These are phyloP conservation scores for Thera obeliscata DNA, from an alignment of 2,888 invertebrate species.

Conservation along the genomic window DNA sequence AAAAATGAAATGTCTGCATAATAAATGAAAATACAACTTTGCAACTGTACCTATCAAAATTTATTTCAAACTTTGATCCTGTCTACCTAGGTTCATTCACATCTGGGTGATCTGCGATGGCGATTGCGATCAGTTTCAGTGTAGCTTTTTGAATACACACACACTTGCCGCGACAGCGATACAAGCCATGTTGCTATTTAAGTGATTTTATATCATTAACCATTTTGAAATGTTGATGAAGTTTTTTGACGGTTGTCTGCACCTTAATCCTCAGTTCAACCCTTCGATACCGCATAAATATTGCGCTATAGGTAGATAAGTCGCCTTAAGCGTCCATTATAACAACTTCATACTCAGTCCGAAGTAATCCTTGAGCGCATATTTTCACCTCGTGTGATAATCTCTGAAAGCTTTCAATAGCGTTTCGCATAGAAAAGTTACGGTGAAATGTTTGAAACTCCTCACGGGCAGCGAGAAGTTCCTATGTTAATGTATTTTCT, in stretches of 20 bases:
- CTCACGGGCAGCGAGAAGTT: slow-evolving; percentile 67
- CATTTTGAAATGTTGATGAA: too few relatives aligned
- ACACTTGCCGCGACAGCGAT: too few relatives aligned
- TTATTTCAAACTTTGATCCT: too few relatives aligned
- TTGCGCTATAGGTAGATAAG: slow-evolving; percentile 5
- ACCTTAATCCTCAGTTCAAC: too few relatives aligned
- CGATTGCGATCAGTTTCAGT: too few relatives aligned
- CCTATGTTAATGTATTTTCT: slow-evolving; percentile 81
- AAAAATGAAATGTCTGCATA: not conserved
- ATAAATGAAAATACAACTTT: not conserved
- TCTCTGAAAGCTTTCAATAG: slow-evolving; percentile 82
- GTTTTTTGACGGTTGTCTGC: too few relatives aligned
- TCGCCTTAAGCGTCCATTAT: slow-evolving; percentile 24
- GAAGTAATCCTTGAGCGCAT: slow-evolving; percentile 76
- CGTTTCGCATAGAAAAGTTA: slow-evolving; percentile 81
- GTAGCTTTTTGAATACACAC: too few relatives aligned
- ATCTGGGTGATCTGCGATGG: too few relatives aligned
- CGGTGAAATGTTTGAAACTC: slow-evolving; percentile 77
- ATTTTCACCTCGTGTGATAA: slow-evolving; percentile 78
- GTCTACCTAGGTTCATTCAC: too few relatives aligned
- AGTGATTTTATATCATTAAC: too few relatives aligned
- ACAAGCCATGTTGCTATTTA: too few relatives aligned
- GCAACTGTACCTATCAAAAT: not conserved
- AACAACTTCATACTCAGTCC: slow-evolving; percentile 65
- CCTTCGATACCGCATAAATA: slow-evolving; percentile 14